phyloP scores from a whole-genome alignment of 2,888 invertebrate genomes.

The Gastracanthus pulcherrimus region DNA sequence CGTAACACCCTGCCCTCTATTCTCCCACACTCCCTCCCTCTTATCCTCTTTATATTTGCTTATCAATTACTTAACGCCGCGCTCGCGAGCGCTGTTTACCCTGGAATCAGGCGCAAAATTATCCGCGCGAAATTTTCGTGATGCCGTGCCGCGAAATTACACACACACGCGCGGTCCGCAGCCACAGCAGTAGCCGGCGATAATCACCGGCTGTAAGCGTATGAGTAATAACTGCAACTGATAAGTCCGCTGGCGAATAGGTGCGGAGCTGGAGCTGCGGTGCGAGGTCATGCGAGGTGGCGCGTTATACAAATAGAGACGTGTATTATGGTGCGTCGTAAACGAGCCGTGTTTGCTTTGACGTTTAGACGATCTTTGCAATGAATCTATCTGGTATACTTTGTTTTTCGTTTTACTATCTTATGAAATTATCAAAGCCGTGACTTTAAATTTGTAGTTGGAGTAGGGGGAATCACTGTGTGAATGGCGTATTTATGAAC shows the following conservation, averaged over 20 bases:
- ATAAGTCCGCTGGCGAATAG: constrained; percentile 19
- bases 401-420: no score
- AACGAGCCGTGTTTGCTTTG: neutral
- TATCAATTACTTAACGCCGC: constrained; percentile 57
- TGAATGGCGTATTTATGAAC: no score
- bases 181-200: neutral
- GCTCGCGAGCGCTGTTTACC: constrained; percentile 26
- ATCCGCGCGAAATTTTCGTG: constrained; percentile 47
- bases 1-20: neutral
- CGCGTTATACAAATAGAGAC: constrained; percentile 4
- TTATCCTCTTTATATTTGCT: constrained; percentile 34
- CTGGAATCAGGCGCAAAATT: constrained; percentile 48
- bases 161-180: neutral
- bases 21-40: neutral
- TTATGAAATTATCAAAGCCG: no score
- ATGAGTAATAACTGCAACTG: constrained; percentile 45
- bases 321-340: neutral
- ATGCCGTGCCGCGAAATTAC: constrained; percentile 35
- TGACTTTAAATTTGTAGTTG: no score
- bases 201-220: constrained; percentile 30
- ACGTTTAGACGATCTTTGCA: no score
- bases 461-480: no score
- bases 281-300: constrained; percentile 19
- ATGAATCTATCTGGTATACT: no score
- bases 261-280: neutral